Evolutionary conservation across 2,888 invertebrate species (phyloP), one percentile per base, ranked within the genome.

Genomic region (Agrilus mali): DNA sequence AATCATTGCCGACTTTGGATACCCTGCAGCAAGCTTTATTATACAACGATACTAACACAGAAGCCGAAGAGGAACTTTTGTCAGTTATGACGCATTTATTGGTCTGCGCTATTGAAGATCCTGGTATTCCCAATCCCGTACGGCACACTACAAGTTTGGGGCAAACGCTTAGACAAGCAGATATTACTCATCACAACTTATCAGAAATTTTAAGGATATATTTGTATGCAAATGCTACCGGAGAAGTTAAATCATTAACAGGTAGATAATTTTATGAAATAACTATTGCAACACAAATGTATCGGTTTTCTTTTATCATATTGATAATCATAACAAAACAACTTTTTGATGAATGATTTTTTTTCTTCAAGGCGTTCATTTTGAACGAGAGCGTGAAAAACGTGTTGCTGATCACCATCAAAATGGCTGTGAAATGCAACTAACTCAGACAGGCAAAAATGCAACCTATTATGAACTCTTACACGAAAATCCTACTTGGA

Each of bases 81-180:
- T 86, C 87, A 41, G 84, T 94, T 7, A 79, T 94, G 69, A 87
- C 88, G 8, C 90, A 93, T 64, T 71, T 96, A 17, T 73, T 95
- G 20, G 85, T 90, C 27, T 88, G 90, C 61, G 93, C 93, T 49
- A 86, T 94, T 42, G 92, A 92, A 68, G 94, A 95, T 73, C 94
- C 83, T 3, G 93, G 89, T 1, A 88, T 90, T 47, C 88, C 89
- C 0, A 88, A 89, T 66, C 88, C 89, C 0, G 86, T 86, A 0
- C 73, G 89, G 1, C 90, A 93, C 59, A 86, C 90, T 1, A 95
- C 94, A 0, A 76, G 87, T 7, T 72, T 95, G 3, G 93, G 93
- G 0, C 93, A 95, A 66, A 90, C 90, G 48, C 74, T 96, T 39
- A 75, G 87, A 2, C 81, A 82, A 55, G 86, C 94, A 49, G 93